Conservation (phyloP, 2,797 vertebrate genomes). For the Setipinna tenuifilis region DNA sequence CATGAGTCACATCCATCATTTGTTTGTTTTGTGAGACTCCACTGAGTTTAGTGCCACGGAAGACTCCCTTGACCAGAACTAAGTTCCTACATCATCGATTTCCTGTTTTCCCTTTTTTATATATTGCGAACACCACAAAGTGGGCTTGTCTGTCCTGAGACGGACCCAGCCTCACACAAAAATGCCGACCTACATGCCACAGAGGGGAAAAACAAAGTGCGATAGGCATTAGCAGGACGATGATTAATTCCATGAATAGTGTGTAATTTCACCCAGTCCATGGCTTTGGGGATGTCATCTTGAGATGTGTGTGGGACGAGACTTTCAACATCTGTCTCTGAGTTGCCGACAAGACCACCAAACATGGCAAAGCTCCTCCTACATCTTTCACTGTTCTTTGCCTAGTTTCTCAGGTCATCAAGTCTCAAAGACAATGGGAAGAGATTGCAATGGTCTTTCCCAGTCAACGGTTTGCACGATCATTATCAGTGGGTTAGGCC, state of each 20-base stretch:
- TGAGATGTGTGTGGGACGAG: conserved; percentile 30
- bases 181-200: conserved; percentile 40
- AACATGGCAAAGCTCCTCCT: background rate
- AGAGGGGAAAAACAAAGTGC: conserved; percentile 33
- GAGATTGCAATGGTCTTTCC: background rate
- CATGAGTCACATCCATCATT: conserved; percentile 6
- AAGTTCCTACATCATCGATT: conserved; percentile 38
- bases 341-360: background rate
- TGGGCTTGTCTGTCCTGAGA: conserved; percentile 38
- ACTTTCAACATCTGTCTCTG: background rate
- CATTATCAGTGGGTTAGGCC: background rate
- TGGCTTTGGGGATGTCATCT: conserved; percentile 41
- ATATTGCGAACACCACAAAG: conserved; percentile 1
- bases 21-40: background rate
- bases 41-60: conserved; percentile 24
- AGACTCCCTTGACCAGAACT: conserved; percentile 37
- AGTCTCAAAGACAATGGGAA: background rate
- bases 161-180: conserved; percentile 37
- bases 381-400: background rate
- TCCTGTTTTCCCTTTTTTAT: conserved; percentile 49
- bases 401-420: background rate
- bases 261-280: conserved; percentile 48
- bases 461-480: background rate
- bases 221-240: conserved; percentile 36
- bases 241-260: conserved; percentile 42